Base-by-base conservation (phyloP, 2,797 vertebrate species). In the Enteromius trimaculatus region DNA sequence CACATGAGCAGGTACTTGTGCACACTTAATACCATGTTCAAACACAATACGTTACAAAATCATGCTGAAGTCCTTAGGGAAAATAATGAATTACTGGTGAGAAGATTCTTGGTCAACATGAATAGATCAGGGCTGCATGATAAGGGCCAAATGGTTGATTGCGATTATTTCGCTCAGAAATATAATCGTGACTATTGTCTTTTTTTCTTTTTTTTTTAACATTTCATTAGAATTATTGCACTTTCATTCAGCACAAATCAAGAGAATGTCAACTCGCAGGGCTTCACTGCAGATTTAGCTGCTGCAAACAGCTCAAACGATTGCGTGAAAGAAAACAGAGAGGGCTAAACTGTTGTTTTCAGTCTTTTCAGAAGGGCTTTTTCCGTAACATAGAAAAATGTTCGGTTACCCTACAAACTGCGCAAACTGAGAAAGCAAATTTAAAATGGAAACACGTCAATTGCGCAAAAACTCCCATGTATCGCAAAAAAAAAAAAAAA, bases 1-100 rank as follows among this genome's bases (percentile, higher is more conserved):
- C 37, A 72, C 70, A 74, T 74, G 53, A 51, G n/a, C 70, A 82
- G 71, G 44, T 68, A 51, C 29, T 53, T 68, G 64, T 74, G 70
- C 44, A 65, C 70, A 75, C 37, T 53, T 42, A 71, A 16, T 23
- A 80, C 26, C 39, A 72, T 60, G 42, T 68, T 62, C 26, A 75
- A 75, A 65, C 9, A 37, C 55, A 65, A 65, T 34, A 47, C 14
- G 47, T 66, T 44, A 66, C 71, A 76, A 53, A 66, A 53, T 76
- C 71, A 75, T 82, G 80, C 80, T 64, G 26, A 47, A 64, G 68
- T 72, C 19, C 26, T 47, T 49, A 62, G 26, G 31, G 7, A 47
- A 31, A 39, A 75, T 58, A n/a, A 13, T 51, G 2, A 65, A 13
- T 26, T 64, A 31, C 19, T 31, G 14, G 13, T 51, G 13, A 23